These are phyloP conservation scores for Acyrthosiphon pisum DNA, from an alignment of 1,140 invertebrate species.

Conservation along the genomic window DNA sequence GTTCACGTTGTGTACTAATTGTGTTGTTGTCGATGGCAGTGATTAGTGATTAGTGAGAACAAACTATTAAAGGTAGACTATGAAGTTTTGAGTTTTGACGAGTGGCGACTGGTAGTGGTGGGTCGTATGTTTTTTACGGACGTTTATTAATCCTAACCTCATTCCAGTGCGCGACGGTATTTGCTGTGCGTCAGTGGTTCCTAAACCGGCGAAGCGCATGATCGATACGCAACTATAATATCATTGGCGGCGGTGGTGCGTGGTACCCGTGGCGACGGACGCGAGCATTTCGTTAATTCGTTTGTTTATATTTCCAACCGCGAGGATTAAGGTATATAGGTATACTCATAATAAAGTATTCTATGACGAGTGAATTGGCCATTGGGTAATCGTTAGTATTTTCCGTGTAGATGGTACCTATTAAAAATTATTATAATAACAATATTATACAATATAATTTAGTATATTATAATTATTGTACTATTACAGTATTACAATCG, in stretches of 20 bases:
- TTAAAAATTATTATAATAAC: background rate
- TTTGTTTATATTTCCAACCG: background rate
- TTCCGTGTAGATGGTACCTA: background rate
- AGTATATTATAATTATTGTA: background rate
- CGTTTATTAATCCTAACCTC: constrained; percentile 54
- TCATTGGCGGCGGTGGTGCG: background rate
- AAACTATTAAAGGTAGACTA: too few species aligned
- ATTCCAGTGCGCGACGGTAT: constrained; percentile 16
- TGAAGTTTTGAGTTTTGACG: too few species aligned
- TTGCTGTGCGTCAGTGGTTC: background rate
- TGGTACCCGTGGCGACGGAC: background rate
- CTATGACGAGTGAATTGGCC: too few species aligned
- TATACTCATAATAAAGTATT: too few species aligned
- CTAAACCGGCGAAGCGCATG: background rate
- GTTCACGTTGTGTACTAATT: background rate
- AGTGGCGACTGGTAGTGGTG: background rate
- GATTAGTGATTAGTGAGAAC: background rate
- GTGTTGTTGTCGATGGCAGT: background rate
- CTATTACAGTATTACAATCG: background rate
- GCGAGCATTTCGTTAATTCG: background rate
- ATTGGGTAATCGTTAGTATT: too few species aligned
- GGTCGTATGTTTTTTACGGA: constrained; percentile 40
- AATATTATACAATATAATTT: background rate
- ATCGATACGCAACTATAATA: background rate
- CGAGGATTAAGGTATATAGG: background rate